Evolutionary conservation across 2,797 vertebrate genomes (phyloP).

Genomic region (Trematocara caparti): DNA sequence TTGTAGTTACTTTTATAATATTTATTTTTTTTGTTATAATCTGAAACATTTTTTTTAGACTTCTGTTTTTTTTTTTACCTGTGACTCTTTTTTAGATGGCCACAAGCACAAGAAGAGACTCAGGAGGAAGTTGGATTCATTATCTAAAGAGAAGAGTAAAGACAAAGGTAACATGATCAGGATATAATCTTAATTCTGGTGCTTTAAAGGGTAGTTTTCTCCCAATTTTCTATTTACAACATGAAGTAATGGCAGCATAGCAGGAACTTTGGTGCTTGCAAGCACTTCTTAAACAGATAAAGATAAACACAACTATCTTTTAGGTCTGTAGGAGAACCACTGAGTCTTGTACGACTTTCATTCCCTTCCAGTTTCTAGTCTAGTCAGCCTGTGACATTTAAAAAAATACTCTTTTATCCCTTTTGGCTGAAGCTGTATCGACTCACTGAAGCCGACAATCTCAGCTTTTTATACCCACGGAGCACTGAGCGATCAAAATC

Average conservation of each 20-base stretch:
- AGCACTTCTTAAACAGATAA: slow-evolving; percentile 16
- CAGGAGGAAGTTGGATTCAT: slow-evolving; percentile 93
- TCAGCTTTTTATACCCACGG: slow-evolving; percentile 33
- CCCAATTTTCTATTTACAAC: neutral
- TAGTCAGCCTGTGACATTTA: slow-evolving; percentile 24
- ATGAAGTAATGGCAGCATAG: neutral
- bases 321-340: neutral
- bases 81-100: slow-evolving; percentile 79
- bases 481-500: slow-evolving; percentile 51
- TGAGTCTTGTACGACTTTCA: slow-evolving; percentile 22
- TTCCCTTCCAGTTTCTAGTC: slow-evolving; percentile 29
- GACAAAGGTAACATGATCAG: slow-evolving; percentile 81
- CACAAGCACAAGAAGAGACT: slow-evolving; percentile 95
- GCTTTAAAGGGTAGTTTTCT: neutral
- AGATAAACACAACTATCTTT: slow-evolving; percentile 31
- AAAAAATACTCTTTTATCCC: slow-evolving; percentile 45
- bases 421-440: slow-evolving; percentile 39
- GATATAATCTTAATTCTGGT: neutral
- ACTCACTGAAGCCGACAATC: slow-evolving; percentile 36
- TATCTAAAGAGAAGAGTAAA: slow-evolving; percentile 95
- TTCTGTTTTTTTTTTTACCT: neutral
- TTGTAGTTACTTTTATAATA: no score
- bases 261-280: neutral
- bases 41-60: no score
- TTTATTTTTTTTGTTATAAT: no score